Percentiles rank a stretch among this genome's conserved stretches.
Evolutionary conservation across 2,113 vertebrate species (phyloP).

Genomic region (Alosa alosa): DNA sequence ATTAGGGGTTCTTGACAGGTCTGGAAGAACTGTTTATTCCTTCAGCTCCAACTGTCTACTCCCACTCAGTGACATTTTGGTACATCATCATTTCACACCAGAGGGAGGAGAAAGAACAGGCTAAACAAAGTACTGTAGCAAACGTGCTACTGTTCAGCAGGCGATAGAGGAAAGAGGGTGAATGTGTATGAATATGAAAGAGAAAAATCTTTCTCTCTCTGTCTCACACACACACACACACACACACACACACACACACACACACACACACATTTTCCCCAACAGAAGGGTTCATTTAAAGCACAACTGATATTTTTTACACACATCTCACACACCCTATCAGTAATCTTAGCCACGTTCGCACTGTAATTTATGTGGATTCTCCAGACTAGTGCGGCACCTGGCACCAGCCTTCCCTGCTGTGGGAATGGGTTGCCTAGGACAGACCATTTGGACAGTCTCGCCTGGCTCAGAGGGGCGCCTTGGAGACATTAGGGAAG

Average conservation of each 20-base stretch:
- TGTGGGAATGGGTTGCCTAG: background rate
- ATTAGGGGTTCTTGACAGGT: background rate
- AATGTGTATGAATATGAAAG: background rate
- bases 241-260: background rate
- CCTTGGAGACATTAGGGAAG: background rate
- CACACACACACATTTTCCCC: background rate
- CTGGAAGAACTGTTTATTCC: background rate
- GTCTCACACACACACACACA: background rate
- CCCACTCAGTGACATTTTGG: background rate
- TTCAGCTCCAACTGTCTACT: background rate
- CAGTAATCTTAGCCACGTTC: conserved; percentile 2
- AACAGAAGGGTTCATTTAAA: background rate
- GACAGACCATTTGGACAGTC: background rate
- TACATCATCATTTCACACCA: background rate
- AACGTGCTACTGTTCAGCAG: background rate
- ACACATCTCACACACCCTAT: background rate
- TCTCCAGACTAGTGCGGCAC: background rate
- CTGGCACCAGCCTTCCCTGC: background rate
- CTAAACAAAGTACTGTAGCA: background rate
- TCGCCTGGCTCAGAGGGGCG: background rate
- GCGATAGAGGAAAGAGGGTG: background rate
- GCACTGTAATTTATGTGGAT: background rate
- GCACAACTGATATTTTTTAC: conserved; percentile 1
- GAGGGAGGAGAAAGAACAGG: background rate
- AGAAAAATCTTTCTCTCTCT: background rate